Evolutionary conservation across 2,888 invertebrate species (phyloP).

Genomic region (Plusia festucae): DNA sequence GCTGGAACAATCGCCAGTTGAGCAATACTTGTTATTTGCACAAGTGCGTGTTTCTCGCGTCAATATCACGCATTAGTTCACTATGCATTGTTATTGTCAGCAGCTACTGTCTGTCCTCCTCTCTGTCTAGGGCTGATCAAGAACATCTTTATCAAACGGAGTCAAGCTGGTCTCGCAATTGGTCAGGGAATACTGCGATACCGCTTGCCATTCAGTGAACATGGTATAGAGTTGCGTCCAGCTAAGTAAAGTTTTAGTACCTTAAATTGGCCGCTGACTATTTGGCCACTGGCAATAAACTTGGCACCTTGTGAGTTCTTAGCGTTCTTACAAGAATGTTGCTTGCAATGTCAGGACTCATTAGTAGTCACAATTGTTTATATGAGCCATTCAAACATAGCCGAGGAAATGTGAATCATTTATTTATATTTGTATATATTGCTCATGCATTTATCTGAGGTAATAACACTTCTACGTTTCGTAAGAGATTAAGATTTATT

Average conservation of each 20-base stretch:
- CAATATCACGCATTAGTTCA: constrained; percentile 9
- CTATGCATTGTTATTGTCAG: not conserved
- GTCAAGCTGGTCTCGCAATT: not conserved
- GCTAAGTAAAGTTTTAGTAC: not conserved
- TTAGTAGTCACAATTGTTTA: not conserved
- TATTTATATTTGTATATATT: constrained; percentile 27
- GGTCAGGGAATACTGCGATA: not conserved
- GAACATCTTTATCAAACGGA: not conserved
- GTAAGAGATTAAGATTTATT: constrained; percentile 11
- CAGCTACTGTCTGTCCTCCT: not conserved
- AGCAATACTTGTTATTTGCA: constrained; percentile 58
- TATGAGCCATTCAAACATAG: constrained; percentile 16
- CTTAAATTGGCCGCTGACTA: not conserved
- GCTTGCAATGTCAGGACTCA: not conserved
- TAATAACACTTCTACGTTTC: constrained; percentile 13
- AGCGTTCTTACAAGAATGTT: not conserved
- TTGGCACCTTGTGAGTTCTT: too few relatives aligned
- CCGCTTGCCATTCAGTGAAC: not conserved
- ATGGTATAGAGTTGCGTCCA: not conserved
- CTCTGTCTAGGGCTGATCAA: not conserved
- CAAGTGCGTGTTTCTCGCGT: constrained; percentile 39
- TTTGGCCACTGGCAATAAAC: too few relatives aligned
- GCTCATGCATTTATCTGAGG: constrained; percentile 23
- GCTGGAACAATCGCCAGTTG: constrained; percentile 63
- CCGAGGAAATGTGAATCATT: constrained; percentile 35